Conservation (phyloP, 2,888 invertebrate species). For the Cynaeus angustus region DNA sequence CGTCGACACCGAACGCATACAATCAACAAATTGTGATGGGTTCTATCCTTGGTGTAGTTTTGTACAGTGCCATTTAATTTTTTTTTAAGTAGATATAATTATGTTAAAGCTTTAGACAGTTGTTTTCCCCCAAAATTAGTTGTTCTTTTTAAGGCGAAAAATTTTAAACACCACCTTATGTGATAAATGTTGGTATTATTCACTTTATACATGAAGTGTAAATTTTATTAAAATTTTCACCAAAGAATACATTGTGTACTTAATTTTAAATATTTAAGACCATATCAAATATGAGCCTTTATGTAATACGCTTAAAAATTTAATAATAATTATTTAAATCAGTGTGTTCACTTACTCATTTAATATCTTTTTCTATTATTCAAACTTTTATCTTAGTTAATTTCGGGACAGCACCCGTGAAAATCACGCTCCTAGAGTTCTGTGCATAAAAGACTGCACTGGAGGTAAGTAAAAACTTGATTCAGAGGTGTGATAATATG, state of each 20-base stretch:
- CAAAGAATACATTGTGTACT: slow-evolving; percentile 38
- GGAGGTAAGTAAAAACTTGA: too few species aligned
- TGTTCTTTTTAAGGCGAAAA: slow-evolving; percentile 2
- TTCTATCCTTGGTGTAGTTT: slow-evolving; percentile 10
- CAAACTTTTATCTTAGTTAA: too few species aligned
- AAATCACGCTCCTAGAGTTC: too few species aligned
- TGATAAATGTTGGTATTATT: slow-evolving; percentile 34
- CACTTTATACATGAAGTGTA: slow-evolving; percentile 18
- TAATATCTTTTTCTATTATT: too few species aligned
- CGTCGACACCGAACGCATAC: not conserved
- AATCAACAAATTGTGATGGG: slow-evolving; percentile 21
- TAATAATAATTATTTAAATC: not conserved
- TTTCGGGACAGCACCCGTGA: too few species aligned
- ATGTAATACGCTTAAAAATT: slow-evolving; percentile 8
- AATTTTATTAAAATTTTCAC: slow-evolving; percentile 31
- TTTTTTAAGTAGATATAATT: not conserved
- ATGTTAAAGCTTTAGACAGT: slow-evolving; percentile 1
- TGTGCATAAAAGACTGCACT: too few species aligned
- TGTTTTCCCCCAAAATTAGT: not conserved
- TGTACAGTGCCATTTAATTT: slow-evolving; percentile 41
- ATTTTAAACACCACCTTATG: slow-evolving; percentile 9
- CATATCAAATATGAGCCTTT: slow-evolving; percentile 3
- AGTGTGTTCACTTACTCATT: too few species aligned
- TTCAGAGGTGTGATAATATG: too few species aligned
- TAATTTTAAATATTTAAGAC: slow-evolving; percentile 25